A percentile compares a stretch with the other conserved stretches of the same genome.
phyloP scores from a whole-genome alignment of 2,888 invertebrate genomes.

The Athalia circularis region DNA sequence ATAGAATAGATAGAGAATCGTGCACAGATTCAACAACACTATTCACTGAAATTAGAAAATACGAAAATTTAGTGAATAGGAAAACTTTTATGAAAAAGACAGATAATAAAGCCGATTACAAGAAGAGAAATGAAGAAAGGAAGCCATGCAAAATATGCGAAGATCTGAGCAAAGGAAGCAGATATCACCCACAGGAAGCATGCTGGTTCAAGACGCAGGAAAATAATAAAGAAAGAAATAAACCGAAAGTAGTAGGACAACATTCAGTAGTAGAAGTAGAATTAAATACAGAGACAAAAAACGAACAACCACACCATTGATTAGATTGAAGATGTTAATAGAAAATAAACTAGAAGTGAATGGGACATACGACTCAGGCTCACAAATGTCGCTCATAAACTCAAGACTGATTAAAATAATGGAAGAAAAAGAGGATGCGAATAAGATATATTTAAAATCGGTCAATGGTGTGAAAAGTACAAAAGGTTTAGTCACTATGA shows the following conservation, averaged over 20 bases:
- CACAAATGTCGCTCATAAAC: constrained; percentile 56
- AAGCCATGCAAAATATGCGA: constrained; percentile 44
- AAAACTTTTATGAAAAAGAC: constrained; percentile 8
- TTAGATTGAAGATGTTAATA: constrained; percentile 53
- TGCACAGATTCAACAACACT: constrained; percentile 14
- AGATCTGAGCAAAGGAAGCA: constrained; percentile 31
- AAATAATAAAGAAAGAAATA: background rate
- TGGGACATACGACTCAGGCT: constrained; percentile 54
- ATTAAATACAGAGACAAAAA: constrained; percentile 1
- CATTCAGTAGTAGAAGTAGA: constrained; percentile 4
- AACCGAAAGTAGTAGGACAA: background rate
- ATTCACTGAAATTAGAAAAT: constrained; percentile 25
- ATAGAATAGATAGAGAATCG: constrained; percentile 48
- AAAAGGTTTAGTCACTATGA: constrained; percentile 52
- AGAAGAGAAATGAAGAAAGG: constrained; percentile 22
- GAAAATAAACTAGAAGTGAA: constrained; percentile 48
- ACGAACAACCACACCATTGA: constrained; percentile 54
- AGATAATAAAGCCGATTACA: background rate
- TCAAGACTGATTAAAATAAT: constrained; percentile 51
- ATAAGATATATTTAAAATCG: constrained; percentile 51
- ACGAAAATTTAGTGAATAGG: background rate
- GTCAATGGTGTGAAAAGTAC: constrained; percentile 56
- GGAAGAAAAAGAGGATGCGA: constrained; percentile 45
- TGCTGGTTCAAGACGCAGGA: constrained; percentile 20
- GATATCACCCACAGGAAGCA: constrained; percentile 7